Conservation (phyloP, 2,113 vertebrate genomes). For the Cyprinodon tularosa region DNA sequence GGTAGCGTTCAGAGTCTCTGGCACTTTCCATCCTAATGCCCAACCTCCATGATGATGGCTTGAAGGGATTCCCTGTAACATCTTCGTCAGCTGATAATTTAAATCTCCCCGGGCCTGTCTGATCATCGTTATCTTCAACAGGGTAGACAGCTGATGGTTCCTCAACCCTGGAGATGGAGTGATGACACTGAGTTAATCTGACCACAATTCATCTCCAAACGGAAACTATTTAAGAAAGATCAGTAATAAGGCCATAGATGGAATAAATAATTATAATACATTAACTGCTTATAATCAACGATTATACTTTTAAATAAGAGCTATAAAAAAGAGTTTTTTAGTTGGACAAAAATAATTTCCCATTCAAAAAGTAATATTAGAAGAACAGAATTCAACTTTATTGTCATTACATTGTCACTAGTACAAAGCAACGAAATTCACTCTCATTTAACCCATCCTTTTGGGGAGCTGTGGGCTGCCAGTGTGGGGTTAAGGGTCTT, state of each 20-base stretch:
- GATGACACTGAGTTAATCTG: background rate
- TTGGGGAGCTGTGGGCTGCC: too few species aligned
- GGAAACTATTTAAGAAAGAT: background rate
- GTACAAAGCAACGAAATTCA: too few species aligned
- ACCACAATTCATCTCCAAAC: background rate
- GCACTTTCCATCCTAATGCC: slow-evolving; percentile 36
- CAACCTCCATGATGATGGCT: slow-evolving; percentile 47
- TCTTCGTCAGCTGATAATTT: slow-evolving; percentile 10
- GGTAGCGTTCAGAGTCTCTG: slow-evolving; percentile 73
- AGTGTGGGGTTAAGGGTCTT: too few species aligned
- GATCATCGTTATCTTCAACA: slow-evolving; percentile 37
- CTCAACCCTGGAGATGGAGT: slow-evolving; percentile 55
- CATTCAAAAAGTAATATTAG: too few species aligned
- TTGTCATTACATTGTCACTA: too few species aligned
- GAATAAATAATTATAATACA: background rate
- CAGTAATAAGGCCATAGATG: background rate
- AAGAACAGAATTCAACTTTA: too few species aligned
- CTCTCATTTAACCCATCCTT: too few species aligned
- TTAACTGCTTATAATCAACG: too few species aligned
- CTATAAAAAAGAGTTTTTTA: too few species aligned
- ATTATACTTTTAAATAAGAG: too few species aligned
- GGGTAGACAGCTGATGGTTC: slow-evolving; percentile 35
- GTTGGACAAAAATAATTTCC: too few species aligned
- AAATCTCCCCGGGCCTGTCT: slow-evolving; percentile 13
- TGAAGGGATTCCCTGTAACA: slow-evolving; percentile 24